Evolutionary conservation across 2,797 vertebrate species (phyloP).

Genomic region (Valencia hispanica): DNA sequence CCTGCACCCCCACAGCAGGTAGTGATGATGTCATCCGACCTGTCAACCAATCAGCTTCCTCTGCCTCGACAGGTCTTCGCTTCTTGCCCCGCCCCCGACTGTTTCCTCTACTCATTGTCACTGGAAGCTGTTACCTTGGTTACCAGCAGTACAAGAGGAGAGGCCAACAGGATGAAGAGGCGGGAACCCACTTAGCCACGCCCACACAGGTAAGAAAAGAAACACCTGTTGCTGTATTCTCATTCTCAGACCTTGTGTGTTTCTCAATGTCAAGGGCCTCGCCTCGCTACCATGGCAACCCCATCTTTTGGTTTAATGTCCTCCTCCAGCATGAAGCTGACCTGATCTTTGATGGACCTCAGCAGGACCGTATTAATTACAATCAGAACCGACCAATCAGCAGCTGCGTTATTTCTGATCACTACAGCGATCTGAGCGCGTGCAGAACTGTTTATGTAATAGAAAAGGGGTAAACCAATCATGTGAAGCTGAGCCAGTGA

Average conservation of each 20-base stretch:
- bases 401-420: not conserved
- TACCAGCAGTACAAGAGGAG: conserved; percentile 84
- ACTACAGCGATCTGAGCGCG: not conserved
- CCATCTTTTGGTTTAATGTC: too few species aligned
- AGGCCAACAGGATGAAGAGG: conserved; percentile 31
- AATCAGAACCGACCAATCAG: not conserved
- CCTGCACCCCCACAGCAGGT: not conserved
- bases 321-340: not conserved
- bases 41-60: conserved; percentile 12
- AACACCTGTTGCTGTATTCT: not conserved
- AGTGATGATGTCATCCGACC: not conserved
- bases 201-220: conserved; percentile 53
- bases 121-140: conserved; percentile 87
- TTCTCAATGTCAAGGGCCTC: too few species aligned
- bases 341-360: not conserved
- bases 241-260: too few species aligned
- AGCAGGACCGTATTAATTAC: too few species aligned
- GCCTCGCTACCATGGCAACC: too few species aligned
- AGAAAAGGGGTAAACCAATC: not conserved
- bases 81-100: conserved; percentile 76
- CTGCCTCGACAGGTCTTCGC: conserved; percentile 38
- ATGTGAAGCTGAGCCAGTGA: conserved; percentile 1
- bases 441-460: conserved; percentile 1
- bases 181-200: conserved; percentile 33
- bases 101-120: conserved; percentile 84